These are phyloP conservation scores for Platygyra sinensis DNA, from an alignment of 64 coral and sea anemone species.

Conservation along the genomic window DNA sequence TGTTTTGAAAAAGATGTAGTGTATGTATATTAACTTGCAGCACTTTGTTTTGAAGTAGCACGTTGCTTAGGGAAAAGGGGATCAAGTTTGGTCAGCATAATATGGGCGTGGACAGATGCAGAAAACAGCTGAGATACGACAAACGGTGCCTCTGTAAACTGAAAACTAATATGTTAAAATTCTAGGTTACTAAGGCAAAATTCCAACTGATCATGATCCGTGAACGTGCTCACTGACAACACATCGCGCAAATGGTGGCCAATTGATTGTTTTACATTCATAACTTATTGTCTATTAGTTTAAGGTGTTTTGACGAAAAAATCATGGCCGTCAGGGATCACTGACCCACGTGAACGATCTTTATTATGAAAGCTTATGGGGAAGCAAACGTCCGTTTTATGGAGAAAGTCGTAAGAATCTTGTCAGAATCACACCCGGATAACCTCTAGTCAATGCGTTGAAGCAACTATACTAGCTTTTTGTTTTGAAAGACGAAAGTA, in stretches of 20 bases:
- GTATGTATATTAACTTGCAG: neutral
- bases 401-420: too few species aligned
- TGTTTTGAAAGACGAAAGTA: too few species aligned
- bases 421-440: too few species aligned
- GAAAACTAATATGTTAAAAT: neutral
- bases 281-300: neutral
- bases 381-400: too few species aligned
- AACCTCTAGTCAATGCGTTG: too few species aligned
- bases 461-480: too few species aligned
- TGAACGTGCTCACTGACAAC: neutral
- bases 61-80: conserved; percentile 26
- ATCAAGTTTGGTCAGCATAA: too few species aligned
- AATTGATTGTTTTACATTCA: neutral
- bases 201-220: neutral
- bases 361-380: too few species aligned
- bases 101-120: conserved; percentile 6
- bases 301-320: too few species aligned
- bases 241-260: neutral
- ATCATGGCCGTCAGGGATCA: too few species aligned
- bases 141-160: too few species aligned
- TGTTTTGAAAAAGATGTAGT: neutral
- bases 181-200: neutral
- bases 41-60: neutral
- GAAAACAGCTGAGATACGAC: neutral
- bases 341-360: too few species aligned